Evolutionary conservation across 2,888 invertebrate species (phyloP).

Genomic region (Spodoptera picta): DNA sequence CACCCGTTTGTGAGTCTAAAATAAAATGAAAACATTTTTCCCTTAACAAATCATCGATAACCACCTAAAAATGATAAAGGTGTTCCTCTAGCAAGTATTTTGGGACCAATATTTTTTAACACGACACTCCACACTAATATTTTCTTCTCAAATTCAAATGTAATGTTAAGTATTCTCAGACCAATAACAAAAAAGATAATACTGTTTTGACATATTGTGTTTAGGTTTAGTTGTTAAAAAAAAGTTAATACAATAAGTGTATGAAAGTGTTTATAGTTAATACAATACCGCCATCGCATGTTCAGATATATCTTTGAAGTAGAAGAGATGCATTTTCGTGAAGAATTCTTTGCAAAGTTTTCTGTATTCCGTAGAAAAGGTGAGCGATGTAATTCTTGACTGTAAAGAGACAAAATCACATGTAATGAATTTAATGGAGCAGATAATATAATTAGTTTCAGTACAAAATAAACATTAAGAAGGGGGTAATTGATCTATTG

Average conservation of each 20-base stretch:
- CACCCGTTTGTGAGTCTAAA: constrained; percentile 19
- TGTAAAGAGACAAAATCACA: constrained; percentile 7
- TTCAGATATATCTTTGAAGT: constrained; percentile 21
- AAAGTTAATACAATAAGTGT: too few relatives aligned
- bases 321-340: constrained; percentile 32
- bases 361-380: constrained; percentile 18
- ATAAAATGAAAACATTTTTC: neutral
- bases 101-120: neutral
- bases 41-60: neutral
- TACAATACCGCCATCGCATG: constrained; percentile 30
- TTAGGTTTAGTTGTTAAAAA: too few relatives aligned
- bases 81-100: too few relatives aligned
- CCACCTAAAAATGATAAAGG: too few relatives aligned
- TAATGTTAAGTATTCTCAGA: too few relatives aligned
- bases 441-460: too few relatives aligned
- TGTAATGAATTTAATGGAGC: neutral
- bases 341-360: neutral
- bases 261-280: neutral
- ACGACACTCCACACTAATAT: too few relatives aligned
- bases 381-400: constrained; percentile 10
- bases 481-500: too few relatives aligned
- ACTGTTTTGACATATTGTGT: too few relatives aligned
- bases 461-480: too few relatives aligned
- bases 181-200: too few relatives aligned
- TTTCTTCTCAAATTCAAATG: too few relatives aligned